Percentiles rank a stretch among this genome's conserved stretches.
These are phyloP conservation scores for Lycocerus yunnanus DNA, from an alignment of 2,888 invertebrate species.

Conservation along the genomic window DNA sequence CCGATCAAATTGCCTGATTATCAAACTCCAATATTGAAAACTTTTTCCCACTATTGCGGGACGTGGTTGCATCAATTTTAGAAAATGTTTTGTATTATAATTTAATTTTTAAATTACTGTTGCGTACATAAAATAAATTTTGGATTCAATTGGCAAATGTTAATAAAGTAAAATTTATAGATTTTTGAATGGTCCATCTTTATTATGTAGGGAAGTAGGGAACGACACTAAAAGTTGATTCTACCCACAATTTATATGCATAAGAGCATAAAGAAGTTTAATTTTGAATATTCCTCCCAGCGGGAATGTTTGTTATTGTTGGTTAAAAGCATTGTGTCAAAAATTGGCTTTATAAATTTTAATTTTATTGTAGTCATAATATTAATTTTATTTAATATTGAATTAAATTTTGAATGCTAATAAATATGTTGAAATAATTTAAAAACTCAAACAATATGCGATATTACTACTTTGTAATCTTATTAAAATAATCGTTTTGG, in stretches of 20 bases:
- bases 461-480: neutral
- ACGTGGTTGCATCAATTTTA: neutral
- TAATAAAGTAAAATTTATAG: constrained; percentile 13
- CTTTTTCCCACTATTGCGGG: neutral
- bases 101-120: neutral
- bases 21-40: neutral
- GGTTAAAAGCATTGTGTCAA: constrained; percentile 20
- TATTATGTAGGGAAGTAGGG: constrained; percentile 13
- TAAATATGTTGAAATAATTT: neutral
- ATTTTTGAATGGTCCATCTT: constrained; percentile 23
- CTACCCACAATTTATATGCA: constrained; percentile 30
- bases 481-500: neutral
- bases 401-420: neutral
- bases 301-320: constrained; percentile 35
- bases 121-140: neutral
- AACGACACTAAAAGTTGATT: constrained; percentile 30
- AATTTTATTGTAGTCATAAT: constrained; percentile 23
- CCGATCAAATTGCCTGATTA: neutral
- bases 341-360: constrained; percentile 28
- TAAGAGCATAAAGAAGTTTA: constrained; percentile 33
- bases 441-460: neutral
- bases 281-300: constrained; percentile 31
- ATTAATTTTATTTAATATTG: constrained; percentile 9
- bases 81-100: neutral
- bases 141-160: constrained; percentile 15